Base-by-base conservation (phyloP, 1,140 invertebrate genomes). In the Tetragonula clypearis region DNA sequence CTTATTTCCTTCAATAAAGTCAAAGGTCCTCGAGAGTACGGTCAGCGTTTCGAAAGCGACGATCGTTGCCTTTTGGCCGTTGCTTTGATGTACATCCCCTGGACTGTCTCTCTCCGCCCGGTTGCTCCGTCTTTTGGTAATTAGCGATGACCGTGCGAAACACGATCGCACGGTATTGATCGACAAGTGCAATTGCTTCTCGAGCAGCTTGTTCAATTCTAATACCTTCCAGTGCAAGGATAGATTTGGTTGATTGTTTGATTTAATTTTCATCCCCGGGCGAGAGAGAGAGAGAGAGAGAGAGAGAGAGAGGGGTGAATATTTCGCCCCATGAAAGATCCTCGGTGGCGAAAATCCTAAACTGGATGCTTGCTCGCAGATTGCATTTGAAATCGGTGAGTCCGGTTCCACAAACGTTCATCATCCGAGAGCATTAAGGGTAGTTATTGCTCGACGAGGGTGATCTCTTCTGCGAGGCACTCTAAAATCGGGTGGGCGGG, bases 1-100 rank as follows among this genome's bases (percentile, higher is more conserved):
- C 77, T 81, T 87, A 82, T 85, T 78, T 88, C 86, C 87, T 68
- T 56, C 87, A 76, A 88, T 86, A 74, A 81, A 88, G 83, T 88
- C 87, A 82, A 89, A 89, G 75, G 87, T 82, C 58, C 87, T 89
- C 83, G 66, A 81, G 30, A 26, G 87, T 69, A 60, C 65, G 86
- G 65, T 30, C 75, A 69, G 65, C 74, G 75, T 53, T 84, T 84
- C 66, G 75, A 79, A 56, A 71, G 56, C 77, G n/a, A 30, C n/a
- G 66, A 79, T 79, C 82, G 30, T 55, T 79, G 76, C 66, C 76
- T 72, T 53, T 53, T 71, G 35, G 58, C 26, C 2, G 53, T 53
- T 11, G 62, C 81, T 82, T 69, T 68, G 65, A 68, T 26, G 77
- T 11, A 23, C 58, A 21, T 60, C 15, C 17, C 23, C 8, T 49